Base-by-base conservation (phyloP, 2,888 invertebrate species). In the Dione vanillae region DNA sequence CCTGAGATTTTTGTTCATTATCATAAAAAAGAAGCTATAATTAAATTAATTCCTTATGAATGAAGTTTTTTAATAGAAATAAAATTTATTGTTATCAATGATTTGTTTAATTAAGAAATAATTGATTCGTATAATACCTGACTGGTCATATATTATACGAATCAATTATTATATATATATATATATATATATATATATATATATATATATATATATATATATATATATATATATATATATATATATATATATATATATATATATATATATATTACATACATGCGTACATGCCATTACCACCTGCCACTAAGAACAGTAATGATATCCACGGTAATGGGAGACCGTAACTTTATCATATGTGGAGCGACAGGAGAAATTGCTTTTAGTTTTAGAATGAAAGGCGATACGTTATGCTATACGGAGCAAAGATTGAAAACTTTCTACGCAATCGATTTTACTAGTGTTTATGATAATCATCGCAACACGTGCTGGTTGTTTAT, bases 301-400 rank as follows among this genome's bases (percentile, higher is more conserved):
- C 73, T 67, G 70, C 51, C 14, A 43, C 61, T 52, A 72, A 27
- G 8, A 58, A 20, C 62, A 54, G 78, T 85, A 86, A 87, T 85
- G 83, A 85, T 86, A 88, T 86, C 85, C 79, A 78, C 78, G 76
- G 86, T 88, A 90, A 90, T 84, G 83, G 86, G 87, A 89, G 82
- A 80, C 83, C 78, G 88, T 87, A 88, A 90, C 87, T 87, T 85
- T 88, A 89, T 88, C 88, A 88, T 87, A 87, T 79, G 85, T 83
- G 83, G 83, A 83, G 82, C 82, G 86, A 83, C 83, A 78, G 81
- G 89, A 88, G 90, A 91, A 90, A 91, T 78, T 79, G 79, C 82
- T 84, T 85, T 86, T 86, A 84, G 82, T 85, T 86, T 85, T 83
- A 87, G 84, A 89, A 89, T 84, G 89, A 89, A 89, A 90, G 88